Conservation (phyloP, 23 tunicate species). For the Corella eumyota region DNA sequence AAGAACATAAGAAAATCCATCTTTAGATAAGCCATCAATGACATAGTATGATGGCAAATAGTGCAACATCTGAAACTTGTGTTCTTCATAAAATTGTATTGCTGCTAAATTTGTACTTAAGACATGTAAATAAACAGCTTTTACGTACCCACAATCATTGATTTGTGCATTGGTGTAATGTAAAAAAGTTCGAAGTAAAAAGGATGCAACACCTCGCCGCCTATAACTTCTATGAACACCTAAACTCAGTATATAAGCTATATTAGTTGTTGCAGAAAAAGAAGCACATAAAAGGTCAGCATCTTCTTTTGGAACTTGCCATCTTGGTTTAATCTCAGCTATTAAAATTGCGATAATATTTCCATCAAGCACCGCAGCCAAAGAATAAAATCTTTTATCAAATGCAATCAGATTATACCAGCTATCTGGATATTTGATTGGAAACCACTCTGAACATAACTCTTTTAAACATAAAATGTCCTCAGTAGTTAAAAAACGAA, state of each 20-base stretch:
- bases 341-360: conserved; percentile 67
- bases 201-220: conserved; percentile 65
- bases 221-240: conserved; percentile 44
- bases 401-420: conserved; percentile 58
- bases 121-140: conserved; percentile 82
- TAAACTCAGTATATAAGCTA: conserved; percentile 70
- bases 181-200: conserved; percentile 39
- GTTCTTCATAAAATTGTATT: conserved; percentile 57
- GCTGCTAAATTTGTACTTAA: conserved; percentile 53
- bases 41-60: conserved; percentile 66
- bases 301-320: conserved; percentile 66
- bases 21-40: conserved; percentile 36
- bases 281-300: conserved; percentile 38
- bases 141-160: conserved; percentile 11
- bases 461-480: conserved; percentile 46
- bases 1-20: conserved; percentile 84
- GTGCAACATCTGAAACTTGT: conserved; percentile 49
- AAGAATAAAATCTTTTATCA: conserved; percentile 53
- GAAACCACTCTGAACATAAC: conserved; percentile 77
- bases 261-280: conserved; percentile 43
- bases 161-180: neutral
- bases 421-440: conserved; percentile 67
- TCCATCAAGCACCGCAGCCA: conserved; percentile 54
- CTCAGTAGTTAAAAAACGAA: too few relatives aligned
- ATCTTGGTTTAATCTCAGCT: conserved; percentile 71